Evolutionary conservation across 2,888 invertebrate species (phyloP), one percentile per base, ranked within the genome.

Genomic region (Lomographa bimaculata): DNA sequence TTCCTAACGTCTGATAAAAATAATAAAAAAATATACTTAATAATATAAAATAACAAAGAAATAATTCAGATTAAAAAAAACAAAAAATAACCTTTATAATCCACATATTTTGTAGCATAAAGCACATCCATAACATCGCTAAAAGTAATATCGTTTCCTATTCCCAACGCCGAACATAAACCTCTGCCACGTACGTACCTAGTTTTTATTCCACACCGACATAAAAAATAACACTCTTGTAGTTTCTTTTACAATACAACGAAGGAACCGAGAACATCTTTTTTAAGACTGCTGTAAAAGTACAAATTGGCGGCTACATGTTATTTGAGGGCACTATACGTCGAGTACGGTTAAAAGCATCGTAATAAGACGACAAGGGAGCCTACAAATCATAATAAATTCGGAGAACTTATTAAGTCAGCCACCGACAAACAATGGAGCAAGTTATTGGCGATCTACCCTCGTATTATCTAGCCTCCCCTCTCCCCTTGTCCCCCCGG

Each of bases 311-410:
- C 37, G 47, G 51, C 43, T 33, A 40, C 51, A 34, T 21, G 38
- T 29, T 38, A 44, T 38, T 43, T 27, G 32, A 36, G 61, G 60
- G 64, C 53, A 60, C 60, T 60, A 65, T 59, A 66, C 57, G 53
- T 65, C 54, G 59, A 64, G 60, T 74, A 74, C 69, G 60, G 73
- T 73, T 79, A 76, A 76, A 76, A 71, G 67, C 65, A 62, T 65
- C 73, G 64, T 83, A 83, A 85, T 79, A 83, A 80, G 79, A 81
- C 75, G 80, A 75, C 78, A 71, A 75, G 75, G 73, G 74, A 76
- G 73, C 68, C 78, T 72, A 83, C 81, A 84, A 85, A 85, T 86
- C 84, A 87, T 84, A 84, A 85, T 85, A 86, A 84, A 86, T 86
- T 82, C 67, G 78, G 73, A 62, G 79, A 81, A 83, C 85, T 87